phyloP scores from a whole-genome alignment of 2,888 invertebrate species.

The Coleophora flavipennella region DNA sequence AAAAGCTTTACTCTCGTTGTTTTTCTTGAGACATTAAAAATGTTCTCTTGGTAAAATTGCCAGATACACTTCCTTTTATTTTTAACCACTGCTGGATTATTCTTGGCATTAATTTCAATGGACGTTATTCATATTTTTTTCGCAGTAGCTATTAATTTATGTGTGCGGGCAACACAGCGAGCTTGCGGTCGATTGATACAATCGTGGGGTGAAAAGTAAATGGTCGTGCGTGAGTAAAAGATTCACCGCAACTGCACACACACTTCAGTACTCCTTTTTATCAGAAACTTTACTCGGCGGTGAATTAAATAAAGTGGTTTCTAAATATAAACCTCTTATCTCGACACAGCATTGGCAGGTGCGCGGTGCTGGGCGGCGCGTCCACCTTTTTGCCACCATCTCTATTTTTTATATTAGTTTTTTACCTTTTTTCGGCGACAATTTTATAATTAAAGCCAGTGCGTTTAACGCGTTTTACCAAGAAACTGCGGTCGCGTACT shows the following conservation, averaged over 20 bases:
- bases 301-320: constrained; percentile 69
- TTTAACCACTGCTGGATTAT: background rate
- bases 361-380: constrained; percentile 43
- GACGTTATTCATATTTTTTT: constrained; percentile 13
- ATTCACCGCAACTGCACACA: constrained; percentile 52
- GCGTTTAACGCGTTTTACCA: constrained; percentile 50
- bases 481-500: constrained; percentile 46
- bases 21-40: no score
- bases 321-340: constrained; percentile 70
- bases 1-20: no score
- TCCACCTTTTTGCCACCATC: constrained; percentile 39
- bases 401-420: constrained; percentile 39
- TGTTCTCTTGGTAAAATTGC: no score
- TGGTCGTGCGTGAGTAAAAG: constrained; percentile 61
- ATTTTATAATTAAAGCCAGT: constrained; percentile 64
- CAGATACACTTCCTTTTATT: no score
- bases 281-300: constrained; percentile 60
- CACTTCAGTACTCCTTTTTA: constrained; percentile 54
- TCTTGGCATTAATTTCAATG: constrained; percentile 24
- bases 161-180: constrained; percentile 23
- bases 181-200: constrained; percentile 53
- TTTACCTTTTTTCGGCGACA: constrained; percentile 46
- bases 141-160: constrained; percentile 29
- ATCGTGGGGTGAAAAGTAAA: constrained; percentile 60
- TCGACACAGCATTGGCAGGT: constrained; percentile 68